Percentiles rank a stretch among this genome's conserved stretches.
phyloP scores from a whole-genome alignment of 2,113 vertebrate species.

The Pteronura brasiliensis region DNA sequence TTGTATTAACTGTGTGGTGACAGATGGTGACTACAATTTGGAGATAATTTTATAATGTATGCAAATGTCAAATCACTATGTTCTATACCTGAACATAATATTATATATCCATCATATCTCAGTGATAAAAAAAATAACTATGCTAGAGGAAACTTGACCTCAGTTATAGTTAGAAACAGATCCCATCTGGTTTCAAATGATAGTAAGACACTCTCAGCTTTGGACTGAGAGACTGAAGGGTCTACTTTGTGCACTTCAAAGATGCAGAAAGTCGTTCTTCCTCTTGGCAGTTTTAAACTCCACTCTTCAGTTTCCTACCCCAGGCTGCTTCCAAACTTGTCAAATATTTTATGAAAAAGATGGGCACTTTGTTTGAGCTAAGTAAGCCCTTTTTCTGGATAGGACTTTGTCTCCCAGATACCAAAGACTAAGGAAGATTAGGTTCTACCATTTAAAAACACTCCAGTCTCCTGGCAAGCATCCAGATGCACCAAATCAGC shows the following conservation, averaged over 20 bases:
- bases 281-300: background rate
- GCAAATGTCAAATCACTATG: background rate
- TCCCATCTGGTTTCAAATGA: background rate
- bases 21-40: background rate
- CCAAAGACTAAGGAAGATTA: background rate
- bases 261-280: background rate
- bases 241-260: background rate
- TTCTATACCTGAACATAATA: background rate
- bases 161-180: background rate
- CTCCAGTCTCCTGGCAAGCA: background rate
- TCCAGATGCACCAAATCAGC: background rate
- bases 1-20: background rate
- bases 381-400: background rate
- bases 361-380: background rate
- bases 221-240: no score
- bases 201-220: background rate
- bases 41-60: background rate
- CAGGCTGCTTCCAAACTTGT: background rate
- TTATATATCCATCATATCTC: background rate
- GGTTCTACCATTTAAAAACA: background rate
- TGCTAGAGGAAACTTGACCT: background rate
- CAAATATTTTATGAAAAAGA: background rate
- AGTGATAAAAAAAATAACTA: background rate
- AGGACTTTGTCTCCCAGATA: background rate
- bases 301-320: background rate